Evolutionary conservation across 2,797 vertebrate genomes (phyloP).

Genomic region (Hippocampus kuda): DNA sequence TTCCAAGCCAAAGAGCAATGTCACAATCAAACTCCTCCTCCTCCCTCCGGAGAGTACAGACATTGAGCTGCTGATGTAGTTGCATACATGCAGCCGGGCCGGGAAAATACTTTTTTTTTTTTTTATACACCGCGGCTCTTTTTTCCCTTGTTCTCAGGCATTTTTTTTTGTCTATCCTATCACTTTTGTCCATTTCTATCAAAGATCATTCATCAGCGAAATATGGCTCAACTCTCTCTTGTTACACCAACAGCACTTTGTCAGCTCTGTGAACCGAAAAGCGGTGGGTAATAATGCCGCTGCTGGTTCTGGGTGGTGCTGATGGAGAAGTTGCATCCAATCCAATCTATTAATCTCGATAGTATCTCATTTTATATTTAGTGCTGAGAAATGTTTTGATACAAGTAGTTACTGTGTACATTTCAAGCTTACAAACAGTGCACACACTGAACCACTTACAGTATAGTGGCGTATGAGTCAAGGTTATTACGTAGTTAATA

Average conservation of each 20-base stretch:
- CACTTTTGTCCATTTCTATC: constrained; percentile 53
- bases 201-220: constrained; percentile 67
- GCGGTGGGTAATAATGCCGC: background rate
- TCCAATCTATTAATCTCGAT: background rate
- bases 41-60: constrained; percentile 39
- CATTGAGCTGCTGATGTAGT: constrained; percentile 58
- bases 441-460: too few species aligned
- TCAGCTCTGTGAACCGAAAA: constrained; percentile 38
- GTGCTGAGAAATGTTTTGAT: too few species aligned
- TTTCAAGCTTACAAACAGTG: too few species aligned
- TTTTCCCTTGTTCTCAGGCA: constrained; percentile 53
- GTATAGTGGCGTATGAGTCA: too few species aligned
- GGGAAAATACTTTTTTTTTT: constrained; percentile 44
- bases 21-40: constrained; percentile 49
- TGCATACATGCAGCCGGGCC: constrained; percentile 18
- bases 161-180: constrained; percentile 48
- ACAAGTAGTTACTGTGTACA: too few species aligned
- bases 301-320: background rate
- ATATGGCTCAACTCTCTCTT: constrained; percentile 61
- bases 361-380: background rate
- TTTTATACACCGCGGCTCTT: constrained; percentile 54
- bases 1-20: constrained; percentile 53
- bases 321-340: background rate
- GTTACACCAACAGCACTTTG: constrained; percentile 53
- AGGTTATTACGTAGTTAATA: too few species aligned